Conservation (phyloP, 1,140 invertebrate genomes). For the Lucilia cuprina region DNA sequence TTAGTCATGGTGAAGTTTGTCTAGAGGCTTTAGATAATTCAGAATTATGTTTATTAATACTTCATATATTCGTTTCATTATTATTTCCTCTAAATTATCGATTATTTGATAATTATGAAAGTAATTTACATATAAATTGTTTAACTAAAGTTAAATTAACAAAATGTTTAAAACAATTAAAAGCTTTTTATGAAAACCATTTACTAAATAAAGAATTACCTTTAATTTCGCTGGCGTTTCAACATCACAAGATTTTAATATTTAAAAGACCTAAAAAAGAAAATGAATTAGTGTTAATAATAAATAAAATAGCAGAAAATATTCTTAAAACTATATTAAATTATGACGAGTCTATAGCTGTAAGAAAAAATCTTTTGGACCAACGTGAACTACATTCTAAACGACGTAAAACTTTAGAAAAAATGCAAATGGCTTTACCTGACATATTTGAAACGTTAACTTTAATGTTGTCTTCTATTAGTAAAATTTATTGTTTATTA, state of each 20-base stretch:
- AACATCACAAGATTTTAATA: conserved; percentile 22
- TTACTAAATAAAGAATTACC: background rate
- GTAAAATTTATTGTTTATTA: background rate
- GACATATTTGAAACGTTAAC: conserved; percentile 12
- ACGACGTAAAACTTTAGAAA: conserved; percentile 37
- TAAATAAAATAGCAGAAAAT: conserved; percentile 38
- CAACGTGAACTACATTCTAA: conserved; percentile 39
- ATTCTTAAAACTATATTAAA: conserved; percentile 25
- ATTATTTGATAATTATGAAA: conserved; percentile 37
- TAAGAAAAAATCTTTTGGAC: conserved; percentile 13
- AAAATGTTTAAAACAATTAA: background rate
- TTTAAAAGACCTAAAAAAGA: conserved; percentile 39
- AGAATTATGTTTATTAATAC: conserved; percentile 18
- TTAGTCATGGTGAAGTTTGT: conserved; percentile 44
- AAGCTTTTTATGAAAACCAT: background rate
- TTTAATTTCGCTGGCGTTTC: background rate
- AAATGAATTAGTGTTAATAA: conserved; percentile 32
- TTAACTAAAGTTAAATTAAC: background rate
- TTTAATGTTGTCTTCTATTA: background rate
- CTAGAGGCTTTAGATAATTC: conserved; percentile 26
- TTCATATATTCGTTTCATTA: conserved; percentile 30
- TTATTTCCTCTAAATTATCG: background rate
- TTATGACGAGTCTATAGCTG: conserved; percentile 29
- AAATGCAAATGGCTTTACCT: conserved; percentile 33
- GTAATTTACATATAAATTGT: conserved; percentile 41